Percentiles rank a stretch among this genome's conserved stretches.
These are phyloP conservation scores for Tenthredo scrophulariae DNA, from an alignment of 2,888 invertebrate species.

Conservation along the genomic window DNA sequence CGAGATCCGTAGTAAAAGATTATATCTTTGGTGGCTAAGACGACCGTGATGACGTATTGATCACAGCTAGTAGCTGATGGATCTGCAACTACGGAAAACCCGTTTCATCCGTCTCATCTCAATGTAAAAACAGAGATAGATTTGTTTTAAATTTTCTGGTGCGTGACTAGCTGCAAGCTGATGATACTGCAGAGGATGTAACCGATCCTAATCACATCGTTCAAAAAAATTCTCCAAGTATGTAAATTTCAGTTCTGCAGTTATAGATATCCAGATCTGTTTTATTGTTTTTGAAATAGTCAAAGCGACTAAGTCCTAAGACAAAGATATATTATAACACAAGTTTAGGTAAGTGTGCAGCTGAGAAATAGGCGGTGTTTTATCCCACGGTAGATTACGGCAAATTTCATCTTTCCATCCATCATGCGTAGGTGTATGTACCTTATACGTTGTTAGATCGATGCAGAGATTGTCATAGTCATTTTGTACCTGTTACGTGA, in stretches of 20 bases:
- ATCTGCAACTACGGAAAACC: not conserved
- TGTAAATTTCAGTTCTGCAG: slow-evolving; percentile 51
- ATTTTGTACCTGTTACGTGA: slow-evolving; percentile 72
- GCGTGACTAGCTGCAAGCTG: slow-evolving; percentile 5
- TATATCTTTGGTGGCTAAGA: not conserved
- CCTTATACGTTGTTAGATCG: slow-evolving; percentile 62
- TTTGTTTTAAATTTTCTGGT: not conserved
- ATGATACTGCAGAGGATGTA: slow-evolving; percentile 51
- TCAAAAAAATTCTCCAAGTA: slow-evolving; percentile 20
- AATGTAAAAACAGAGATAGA: not conserved
- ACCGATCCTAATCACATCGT: slow-evolving; percentile 37
- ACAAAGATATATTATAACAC: not conserved
- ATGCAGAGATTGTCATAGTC: slow-evolving; percentile 71
- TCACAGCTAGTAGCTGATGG: slow-evolving; percentile 51
- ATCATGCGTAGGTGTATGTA: slow-evolving; percentile 58
- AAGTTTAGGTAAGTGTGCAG: not conserved
- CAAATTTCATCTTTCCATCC: slow-evolving; percentile 61
- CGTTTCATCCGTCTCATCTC: not conserved
- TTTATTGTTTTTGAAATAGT: slow-evolving; percentile 13
- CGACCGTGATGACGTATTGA: slow-evolving; percentile 49
- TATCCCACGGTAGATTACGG: slow-evolving; percentile 66
- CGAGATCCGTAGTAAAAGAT: not conserved
- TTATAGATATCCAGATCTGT: slow-evolving; percentile 18
- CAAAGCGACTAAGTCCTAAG: not conserved
- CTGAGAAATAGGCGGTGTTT: slow-evolving; percentile 48